Evolutionary conservation across 2,888 invertebrate species (phyloP), one percentile per base, ranked within the genome.

Genomic region (Drosophila prostipennis): DNA sequence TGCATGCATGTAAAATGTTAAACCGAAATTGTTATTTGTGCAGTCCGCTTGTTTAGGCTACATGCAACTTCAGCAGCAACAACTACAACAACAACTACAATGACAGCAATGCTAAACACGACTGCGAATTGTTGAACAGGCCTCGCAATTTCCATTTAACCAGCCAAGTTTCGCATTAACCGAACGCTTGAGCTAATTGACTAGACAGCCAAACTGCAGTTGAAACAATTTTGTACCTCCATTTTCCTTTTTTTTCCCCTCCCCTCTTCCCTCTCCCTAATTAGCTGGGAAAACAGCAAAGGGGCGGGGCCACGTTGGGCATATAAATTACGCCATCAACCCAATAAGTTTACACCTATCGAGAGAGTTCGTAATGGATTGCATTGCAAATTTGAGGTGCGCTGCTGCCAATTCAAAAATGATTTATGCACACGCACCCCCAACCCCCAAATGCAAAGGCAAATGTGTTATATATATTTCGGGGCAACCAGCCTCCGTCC

Each of bases 1-100:
- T 67, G 64, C 59, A 61, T 57, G 77, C 80, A 73, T 71, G 84
- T 83, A 61, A 72, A 74, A 77, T 67, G 84, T 83, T 56, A 72
- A 78, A 68, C 84, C 87, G 63, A 82, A 87, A 87, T 87, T 87
- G 81, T 77, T 82, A 86, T 83, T 81, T 78, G 79, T 46, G 46
- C 74, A 61, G 72, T 37, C 59, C 69, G 81, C 84, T 87, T 84
- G 85, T 87, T 80, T 77, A 63, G 77, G 71, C 75, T 77, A 87
- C 80, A 81, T 80, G 76, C 86, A 76, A 51, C 61, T 77, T 53
- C 74, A 76, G 63, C 48, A 69, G 53, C 43, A 49, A 56, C 59
- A 60, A 42, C 68, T 60, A 56, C 43, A 49, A 56, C 59, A 60
- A 42, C 68, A 64, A 56, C 32, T 40, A 45, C 36, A 67, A 49